Percentiles rank a stretch among this genome's conserved stretches.
Evolutionary conservation across 2,888 invertebrate species (phyloP).

Genomic region (Caradrina clavipalpis): DNA sequence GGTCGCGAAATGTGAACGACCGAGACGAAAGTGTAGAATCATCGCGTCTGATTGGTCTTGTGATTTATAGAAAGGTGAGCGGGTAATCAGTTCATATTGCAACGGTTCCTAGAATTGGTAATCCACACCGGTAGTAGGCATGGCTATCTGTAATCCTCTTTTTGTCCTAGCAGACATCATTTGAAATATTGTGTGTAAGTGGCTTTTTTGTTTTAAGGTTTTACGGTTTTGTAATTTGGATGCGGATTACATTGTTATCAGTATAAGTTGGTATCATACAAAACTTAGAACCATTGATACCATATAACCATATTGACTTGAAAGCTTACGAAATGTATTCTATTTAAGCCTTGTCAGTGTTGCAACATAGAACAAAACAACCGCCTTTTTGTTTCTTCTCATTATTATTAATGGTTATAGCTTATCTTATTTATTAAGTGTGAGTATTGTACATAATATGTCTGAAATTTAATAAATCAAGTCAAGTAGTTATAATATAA

Average conservation of each 20-base stretch:
- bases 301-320: too few relatives aligned
- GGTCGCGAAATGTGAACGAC: slow-evolving; percentile 66
- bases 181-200: slow-evolving; percentile 20
- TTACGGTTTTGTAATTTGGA: slow-evolving; percentile 30
- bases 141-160: slow-evolving; percentile 29
- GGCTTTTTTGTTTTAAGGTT: slow-evolving; percentile 28
- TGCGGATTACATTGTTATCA: slow-evolving; percentile 18
- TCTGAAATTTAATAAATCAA: too few relatives aligned
- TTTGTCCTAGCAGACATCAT: slow-evolving; percentile 27
- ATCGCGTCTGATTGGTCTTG: slow-evolving; percentile 66
- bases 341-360: not conserved
- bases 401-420: too few relatives aligned
- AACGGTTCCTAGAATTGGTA: slow-evolving; percentile 58
- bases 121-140: slow-evolving; percentile 39
- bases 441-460: too few relatives aligned
- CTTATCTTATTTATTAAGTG: too few relatives aligned
- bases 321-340: not conserved
- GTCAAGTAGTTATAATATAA: too few relatives aligned
- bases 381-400: too few relatives aligned
- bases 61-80: slow-evolving; percentile 65
- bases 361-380: too few relatives aligned
- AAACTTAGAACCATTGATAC: not conserved
- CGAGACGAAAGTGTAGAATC: slow-evolving; percentile 66
- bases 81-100: slow-evolving; percentile 61
- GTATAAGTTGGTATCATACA: not conserved